A percentile compares a stretch with the other conserved stretches of the same genome.
These are phyloP conservation scores for Phaethon lepturus DNA, from an alignment of 2,113 vertebrate species.

Conservation along the genomic window DNA sequence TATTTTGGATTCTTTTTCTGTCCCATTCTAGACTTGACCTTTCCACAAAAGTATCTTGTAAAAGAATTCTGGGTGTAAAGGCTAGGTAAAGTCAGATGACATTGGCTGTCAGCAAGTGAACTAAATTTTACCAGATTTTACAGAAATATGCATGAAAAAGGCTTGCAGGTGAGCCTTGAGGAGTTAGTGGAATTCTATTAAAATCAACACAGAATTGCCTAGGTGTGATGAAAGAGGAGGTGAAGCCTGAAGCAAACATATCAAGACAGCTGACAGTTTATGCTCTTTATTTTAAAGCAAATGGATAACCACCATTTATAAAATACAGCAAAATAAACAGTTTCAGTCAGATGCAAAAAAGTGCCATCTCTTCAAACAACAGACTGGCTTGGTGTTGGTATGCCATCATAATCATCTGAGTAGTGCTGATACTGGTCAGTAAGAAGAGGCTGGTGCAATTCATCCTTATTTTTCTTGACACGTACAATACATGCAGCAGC, in stretches of 20 bases:
- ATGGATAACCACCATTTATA: neutral
- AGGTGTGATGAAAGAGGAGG: neutral
- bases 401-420: slow-evolving; percentile 84
- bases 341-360: neutral
- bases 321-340: slow-evolving; percentile 36
- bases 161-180: neutral
- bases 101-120: neutral
- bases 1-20: neutral
- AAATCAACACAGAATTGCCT: neutral
- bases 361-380: slow-evolving; percentile 76
- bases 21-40: neutral
- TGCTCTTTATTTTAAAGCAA: slow-evolving; percentile 55
- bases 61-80: neutral
- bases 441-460: slow-evolving; percentile 89
- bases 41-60: neutral
- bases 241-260: neutral
- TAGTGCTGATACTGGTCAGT: slow-evolving; percentile 91
- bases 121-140: neutral
- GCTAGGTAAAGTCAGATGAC: neutral
- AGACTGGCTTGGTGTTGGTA: slow-evolving; percentile 83
- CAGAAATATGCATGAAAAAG: neutral
- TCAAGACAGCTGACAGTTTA: neutral
- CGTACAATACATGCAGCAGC: slow-evolving; percentile 81
- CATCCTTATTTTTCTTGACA: slow-evolving; percentile 76
- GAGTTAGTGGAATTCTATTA: neutral